Conservation (phyloP, 2,888 invertebrate genomes). For the Leptarthrus brevirostris region DNA sequence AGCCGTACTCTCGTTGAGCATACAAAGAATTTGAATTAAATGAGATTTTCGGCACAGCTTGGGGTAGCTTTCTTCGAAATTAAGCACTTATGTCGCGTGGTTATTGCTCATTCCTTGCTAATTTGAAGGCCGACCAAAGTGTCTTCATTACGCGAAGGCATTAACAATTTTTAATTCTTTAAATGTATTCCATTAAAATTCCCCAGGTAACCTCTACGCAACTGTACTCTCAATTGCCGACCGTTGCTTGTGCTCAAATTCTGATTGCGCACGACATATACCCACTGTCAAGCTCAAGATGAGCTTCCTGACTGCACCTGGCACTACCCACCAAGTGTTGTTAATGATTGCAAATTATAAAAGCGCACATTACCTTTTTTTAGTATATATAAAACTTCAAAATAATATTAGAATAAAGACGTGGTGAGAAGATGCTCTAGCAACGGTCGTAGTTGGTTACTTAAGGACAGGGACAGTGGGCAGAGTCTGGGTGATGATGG, state of each 20-base stretch:
- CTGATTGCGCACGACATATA: neutral
- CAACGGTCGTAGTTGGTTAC: neutral
- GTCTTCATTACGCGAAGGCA: no score
- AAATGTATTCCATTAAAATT: neutral
- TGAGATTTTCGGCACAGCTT: no score
- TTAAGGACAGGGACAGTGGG: neutral
- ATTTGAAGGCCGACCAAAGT: no score
- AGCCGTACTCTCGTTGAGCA: no score
- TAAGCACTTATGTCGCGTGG: no score
- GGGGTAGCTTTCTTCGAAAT: no score
- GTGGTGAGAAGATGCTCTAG: neutral
- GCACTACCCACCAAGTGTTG: neutral
- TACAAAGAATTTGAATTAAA: no score
- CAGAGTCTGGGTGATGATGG: slow-evolving; percentile 6
- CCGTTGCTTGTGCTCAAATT: neutral
- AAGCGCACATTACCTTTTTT: slow-evolving; percentile 2
- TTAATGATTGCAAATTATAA: slow-evolving; percentile 16
- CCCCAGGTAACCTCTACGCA: neutral
- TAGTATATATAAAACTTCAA: slow-evolving; percentile 19
- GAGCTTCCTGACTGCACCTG: slow-evolving; percentile 18
- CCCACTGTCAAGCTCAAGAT: neutral
- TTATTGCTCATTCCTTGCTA: no score
- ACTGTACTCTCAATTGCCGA: neutral
- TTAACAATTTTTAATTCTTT: neutral
- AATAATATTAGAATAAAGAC: slow-evolving; percentile 37